A percentile compares a stretch with the other conserved stretches of the same genome.
Evolutionary conservation across 2,113 vertebrate species (phyloP).

Genomic region (Cricetomys ansorgei): DNA sequence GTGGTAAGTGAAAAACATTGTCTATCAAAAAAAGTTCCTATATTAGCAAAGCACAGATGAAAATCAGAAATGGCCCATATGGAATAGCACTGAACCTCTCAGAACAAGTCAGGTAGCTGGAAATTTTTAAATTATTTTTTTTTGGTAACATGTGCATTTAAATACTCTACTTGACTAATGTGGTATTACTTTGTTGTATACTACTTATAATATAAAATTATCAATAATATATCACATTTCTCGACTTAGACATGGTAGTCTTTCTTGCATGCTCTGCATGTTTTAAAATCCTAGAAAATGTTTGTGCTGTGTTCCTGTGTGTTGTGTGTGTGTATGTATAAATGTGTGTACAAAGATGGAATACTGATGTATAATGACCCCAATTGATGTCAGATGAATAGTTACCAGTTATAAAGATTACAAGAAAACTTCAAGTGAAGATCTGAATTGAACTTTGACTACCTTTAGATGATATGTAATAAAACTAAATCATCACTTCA

Average conservation of each 20-base stretch:
- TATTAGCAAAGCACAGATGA: neutral
- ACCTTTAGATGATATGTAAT: neutral
- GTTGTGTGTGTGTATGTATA: neutral
- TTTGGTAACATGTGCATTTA: neutral
- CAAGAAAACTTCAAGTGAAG: neutral
- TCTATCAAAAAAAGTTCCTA: neutral
- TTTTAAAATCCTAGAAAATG: neutral
- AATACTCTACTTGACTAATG: neutral
- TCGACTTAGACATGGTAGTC: neutral
- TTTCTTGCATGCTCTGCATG: neutral
- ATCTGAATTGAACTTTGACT: neutral
- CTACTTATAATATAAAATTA: neutral
- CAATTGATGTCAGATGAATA: neutral
- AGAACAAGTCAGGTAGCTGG: neutral
- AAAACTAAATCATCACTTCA: neutral
- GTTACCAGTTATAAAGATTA: neutral
- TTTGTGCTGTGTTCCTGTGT: neutral
- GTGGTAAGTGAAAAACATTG: neutral
- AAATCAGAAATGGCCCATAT: neutral
- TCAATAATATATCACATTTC: neutral
- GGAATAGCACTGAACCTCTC: neutral
- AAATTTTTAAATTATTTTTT: neutral
- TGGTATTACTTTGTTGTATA: neutral
- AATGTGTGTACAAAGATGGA: too few species aligned
- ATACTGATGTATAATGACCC: neutral